Conservation (phyloP, 2,797 vertebrate species). For the Todus mexicanus region DNA sequence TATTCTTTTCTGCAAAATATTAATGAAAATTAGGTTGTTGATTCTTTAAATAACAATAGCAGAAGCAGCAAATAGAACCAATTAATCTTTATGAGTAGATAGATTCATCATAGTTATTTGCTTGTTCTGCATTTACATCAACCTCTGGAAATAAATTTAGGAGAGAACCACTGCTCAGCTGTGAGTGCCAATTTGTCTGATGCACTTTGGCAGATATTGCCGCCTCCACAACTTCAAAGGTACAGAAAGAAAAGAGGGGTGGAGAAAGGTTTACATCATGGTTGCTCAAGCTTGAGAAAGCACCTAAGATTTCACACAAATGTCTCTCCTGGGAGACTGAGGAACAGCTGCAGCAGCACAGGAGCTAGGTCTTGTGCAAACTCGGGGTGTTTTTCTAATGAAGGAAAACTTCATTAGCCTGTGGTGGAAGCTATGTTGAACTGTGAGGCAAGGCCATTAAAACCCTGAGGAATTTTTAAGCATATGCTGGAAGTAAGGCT, state of each 20-base stretch:
- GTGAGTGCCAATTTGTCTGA: background rate
- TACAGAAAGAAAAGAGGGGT: background rate
- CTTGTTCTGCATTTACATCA: background rate
- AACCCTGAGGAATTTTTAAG: background rate
- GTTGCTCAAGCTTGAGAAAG: background rate
- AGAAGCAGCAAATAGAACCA: slow-evolving; percentile 29
- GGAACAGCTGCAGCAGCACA: background rate
- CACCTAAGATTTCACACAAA: background rate
- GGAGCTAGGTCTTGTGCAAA: background rate
- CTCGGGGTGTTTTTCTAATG: background rate
- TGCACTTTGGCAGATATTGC: background rate
- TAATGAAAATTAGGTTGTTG: slow-evolving; percentile 48
- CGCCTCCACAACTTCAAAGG: background rate
- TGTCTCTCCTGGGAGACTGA: background rate
- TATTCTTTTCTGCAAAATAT: background rate
- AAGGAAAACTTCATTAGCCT: background rate
- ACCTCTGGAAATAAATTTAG: background rate
- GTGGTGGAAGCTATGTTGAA: background rate
- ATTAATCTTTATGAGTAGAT: slow-evolving; percentile 45
- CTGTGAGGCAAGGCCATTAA: background rate
- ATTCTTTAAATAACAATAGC: slow-evolving; percentile 55
- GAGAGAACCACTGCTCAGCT: background rate
- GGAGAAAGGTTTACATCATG: background rate
- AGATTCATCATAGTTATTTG: slow-evolving; percentile 22
- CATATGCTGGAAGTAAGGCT: background rate